These are phyloP conservation scores for Musca vetustissima DNA, from an alignment of 1,140 invertebrate genomes.

Conservation along the genomic window DNA sequence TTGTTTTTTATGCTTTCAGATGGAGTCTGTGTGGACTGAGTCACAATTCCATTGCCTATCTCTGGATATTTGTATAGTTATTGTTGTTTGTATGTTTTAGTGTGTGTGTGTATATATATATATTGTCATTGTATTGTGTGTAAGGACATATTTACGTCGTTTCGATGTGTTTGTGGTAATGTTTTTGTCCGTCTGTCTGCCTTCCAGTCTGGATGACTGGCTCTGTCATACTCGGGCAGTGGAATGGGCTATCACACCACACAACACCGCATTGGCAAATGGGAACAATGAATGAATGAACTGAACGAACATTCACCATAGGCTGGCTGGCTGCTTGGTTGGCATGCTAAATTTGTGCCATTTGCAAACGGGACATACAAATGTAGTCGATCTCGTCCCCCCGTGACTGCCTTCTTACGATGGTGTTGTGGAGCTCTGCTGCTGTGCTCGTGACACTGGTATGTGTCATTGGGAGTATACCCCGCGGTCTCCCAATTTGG, in stretches of 20 bases:
- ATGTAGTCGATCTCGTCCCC: too few species aligned
- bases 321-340: too few species aligned
- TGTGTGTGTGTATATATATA: neutral
- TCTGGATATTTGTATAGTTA: neutral
- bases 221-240: too few species aligned
- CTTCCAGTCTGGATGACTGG: neutral
- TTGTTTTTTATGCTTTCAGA: neutral
- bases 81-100: neutral
- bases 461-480: slow-evolving; percentile 9
- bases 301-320: too few species aligned
- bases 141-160: too few species aligned
- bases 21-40: neutral
- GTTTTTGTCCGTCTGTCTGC: slow-evolving; percentile 6
- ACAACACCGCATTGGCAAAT: too few species aligned
- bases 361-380: too few species aligned
- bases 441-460: slow-evolving; percentile 6
- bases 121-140: neutral
- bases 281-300: too few species aligned
- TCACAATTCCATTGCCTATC: neutral
- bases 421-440: neutral
- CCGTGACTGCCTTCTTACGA: neutral
- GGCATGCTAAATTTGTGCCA: too few species aligned
- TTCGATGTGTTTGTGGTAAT: neutral
- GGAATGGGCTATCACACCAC: too few species aligned
- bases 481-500: slow-evolving; percentile 1